These are phyloP conservation scores for Anniella stebbinsi DNA, from an alignment of 2,797 vertebrate species.

Conservation along the genomic window DNA sequence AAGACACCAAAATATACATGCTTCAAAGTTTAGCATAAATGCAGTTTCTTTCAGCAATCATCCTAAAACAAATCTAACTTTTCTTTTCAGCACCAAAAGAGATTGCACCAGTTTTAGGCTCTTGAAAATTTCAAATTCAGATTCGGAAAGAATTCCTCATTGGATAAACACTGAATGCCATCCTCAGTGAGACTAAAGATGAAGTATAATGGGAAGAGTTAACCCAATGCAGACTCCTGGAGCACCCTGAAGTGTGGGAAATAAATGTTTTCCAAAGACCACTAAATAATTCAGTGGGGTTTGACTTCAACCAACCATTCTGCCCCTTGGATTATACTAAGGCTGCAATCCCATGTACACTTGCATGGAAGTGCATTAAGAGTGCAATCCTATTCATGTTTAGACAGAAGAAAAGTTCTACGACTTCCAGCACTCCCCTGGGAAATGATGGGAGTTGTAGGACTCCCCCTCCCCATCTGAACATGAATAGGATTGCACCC, in stretches of 20 bases:
- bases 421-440: no score
- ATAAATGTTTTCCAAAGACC: not conserved
- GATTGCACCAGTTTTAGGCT: not conserved
- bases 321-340: not conserved
- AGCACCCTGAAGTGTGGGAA: not conserved
- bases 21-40: no score
- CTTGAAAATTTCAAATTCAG: not conserved
- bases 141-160: not conserved
- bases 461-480: no score
- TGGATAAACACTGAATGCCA: not conserved
- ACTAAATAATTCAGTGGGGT: not conserved
- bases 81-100: not conserved
- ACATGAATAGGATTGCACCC: no score
- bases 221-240: not conserved
- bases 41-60: not conserved
- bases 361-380: not conserved
- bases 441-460: no score
- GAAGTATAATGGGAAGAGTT: not conserved
- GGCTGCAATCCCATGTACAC: not conserved
- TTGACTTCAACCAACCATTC: not conserved
- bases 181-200: not conserved
- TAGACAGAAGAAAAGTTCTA: no score
- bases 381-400: no score
- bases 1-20: not conserved
- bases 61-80: not conserved